Evolutionary conservation across 2,888 invertebrate genomes (phyloP), one percentile per base, ranked within the genome.

Genomic region (Mimachlamys varia): DNA sequence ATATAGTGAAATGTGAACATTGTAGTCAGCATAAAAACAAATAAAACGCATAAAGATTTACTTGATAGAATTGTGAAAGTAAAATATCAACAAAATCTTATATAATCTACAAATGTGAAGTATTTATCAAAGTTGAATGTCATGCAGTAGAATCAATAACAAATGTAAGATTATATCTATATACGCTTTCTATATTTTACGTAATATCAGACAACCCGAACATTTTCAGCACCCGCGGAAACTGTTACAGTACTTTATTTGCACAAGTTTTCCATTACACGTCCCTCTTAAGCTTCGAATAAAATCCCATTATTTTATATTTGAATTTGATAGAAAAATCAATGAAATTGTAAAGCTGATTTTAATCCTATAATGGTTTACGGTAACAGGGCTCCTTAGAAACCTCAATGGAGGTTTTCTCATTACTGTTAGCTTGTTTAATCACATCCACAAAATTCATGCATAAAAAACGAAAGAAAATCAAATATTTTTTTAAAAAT

Each of bases 321-420:
- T 76, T 33, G 76, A 76, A 33, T 76, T 76, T 76, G 33, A 76
- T 76, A 76, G 76, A 76, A 76, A 76, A 76, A 76, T 76, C 76
- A 76, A 76, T 76, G 33, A 33, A 33, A 76, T 76, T 76, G 76
- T 76, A 76, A 76, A 76, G 27, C 76, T 12, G 19, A 33, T 33
- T 76, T 76, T 13, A 76, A 76, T 76, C 33, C 76, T 76, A 13
- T 76, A 76, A 76, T 76, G 76, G 76, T 33, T 76, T 33, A 33
- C 0, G 76, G 12, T 53, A 17, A 17, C 53, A 19, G 53, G 15
- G 53, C 1, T 10, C 58, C 58, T 58, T 58, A 58, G 58, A n/a
- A n/a, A 19, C 58, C 58, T 58, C 58, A 0, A 22, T 58, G 58
- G 22, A 22, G 58, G n/a, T 7, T 13, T 53, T 53, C 2, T 15